Evolutionary conservation across 2,797 vertebrate species (phyloP).

Genomic region (Pangasius sanitwongsei): DNA sequence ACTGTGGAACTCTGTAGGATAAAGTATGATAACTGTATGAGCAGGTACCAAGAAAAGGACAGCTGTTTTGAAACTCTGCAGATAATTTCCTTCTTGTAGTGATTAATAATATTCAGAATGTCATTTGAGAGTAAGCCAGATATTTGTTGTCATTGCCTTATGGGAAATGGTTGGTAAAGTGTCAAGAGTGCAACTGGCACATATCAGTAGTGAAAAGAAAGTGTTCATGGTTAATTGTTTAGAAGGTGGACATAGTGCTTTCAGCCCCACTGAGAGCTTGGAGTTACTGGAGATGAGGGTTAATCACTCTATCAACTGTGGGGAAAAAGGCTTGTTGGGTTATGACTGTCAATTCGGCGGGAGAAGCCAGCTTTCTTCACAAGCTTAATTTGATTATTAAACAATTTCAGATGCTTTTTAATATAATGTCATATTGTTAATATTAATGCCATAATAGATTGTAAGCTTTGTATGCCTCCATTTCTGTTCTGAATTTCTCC

Average conservation of each 20-base stretch:
- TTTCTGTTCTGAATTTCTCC: background rate
- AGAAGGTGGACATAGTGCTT: background rate
- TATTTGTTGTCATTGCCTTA: background rate
- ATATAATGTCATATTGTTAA: background rate
- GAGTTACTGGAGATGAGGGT: background rate
- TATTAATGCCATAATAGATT: background rate
- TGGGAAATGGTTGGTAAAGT: background rate
- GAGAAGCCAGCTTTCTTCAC: background rate
- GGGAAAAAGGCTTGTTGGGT: background rate
- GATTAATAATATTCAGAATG: background rate
- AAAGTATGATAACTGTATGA: background rate
- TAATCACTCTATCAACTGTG: background rate
- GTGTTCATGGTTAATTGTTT: background rate
- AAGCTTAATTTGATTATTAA: background rate
- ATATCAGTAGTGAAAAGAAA: background rate
- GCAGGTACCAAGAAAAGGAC: background rate
- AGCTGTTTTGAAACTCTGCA: background rate
- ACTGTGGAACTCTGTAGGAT: background rate
- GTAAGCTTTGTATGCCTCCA: background rate
- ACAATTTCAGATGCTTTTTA: background rate
- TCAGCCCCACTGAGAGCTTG: background rate
- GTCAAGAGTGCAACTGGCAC: background rate
- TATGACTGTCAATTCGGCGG: background rate
- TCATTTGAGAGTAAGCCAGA: background rate
- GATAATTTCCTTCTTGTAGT: background rate